These are phyloP conservation scores for Orthosia cruda DNA, from an alignment of 2,888 invertebrate genomes.

Conservation along the genomic window DNA sequence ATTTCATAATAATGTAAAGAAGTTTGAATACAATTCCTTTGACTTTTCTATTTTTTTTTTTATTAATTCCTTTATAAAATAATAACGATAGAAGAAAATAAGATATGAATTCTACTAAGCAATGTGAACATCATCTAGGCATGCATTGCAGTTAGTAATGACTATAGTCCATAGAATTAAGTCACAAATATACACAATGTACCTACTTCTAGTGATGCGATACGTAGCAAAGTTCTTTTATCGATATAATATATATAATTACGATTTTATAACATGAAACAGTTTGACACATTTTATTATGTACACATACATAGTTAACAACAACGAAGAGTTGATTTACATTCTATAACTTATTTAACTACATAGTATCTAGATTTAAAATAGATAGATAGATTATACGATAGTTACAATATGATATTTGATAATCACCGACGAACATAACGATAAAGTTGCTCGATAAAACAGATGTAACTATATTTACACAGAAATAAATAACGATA, in stretches of 20 bases:
- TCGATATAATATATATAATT: conserved; percentile 40
- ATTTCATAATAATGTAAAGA: conserved; percentile 69
- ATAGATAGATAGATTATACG: conserved; percentile 27
- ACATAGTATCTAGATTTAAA: conserved; percentile 44
- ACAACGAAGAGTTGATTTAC: conserved; percentile 50
- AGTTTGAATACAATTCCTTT: conserved; percentile 64
- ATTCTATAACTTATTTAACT: conserved; percentile 48
- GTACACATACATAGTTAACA: conserved; percentile 66
- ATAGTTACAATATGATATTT: conserved; percentile 38
- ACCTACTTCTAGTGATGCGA: conserved; percentile 38
- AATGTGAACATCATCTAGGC: conserved; percentile 43
- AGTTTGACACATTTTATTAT: conserved; percentile 61
- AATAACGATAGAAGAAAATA: conserved; percentile 47
- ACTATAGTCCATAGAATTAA: conserved; percentile 24
- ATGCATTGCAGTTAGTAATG: conserved; percentile 43
- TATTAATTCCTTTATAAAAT: conserved; percentile 60
- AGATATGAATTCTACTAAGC: conserved; percentile 54
- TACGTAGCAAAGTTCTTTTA: conserved; percentile 27
- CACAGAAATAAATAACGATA: conserved; percentile 60
- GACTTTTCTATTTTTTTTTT: conserved; percentile 52
- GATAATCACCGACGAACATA: conserved; percentile 51
- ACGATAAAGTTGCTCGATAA: conserved; percentile 55
- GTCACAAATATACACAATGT: conserved; percentile 46
- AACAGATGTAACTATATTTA: conserved; percentile 58
- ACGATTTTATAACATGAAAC: conserved; percentile 61